These are phyloP conservation scores for Cheilosia pagana DNA, from an alignment of 2,888 invertebrate species.

Conservation along the genomic window DNA sequence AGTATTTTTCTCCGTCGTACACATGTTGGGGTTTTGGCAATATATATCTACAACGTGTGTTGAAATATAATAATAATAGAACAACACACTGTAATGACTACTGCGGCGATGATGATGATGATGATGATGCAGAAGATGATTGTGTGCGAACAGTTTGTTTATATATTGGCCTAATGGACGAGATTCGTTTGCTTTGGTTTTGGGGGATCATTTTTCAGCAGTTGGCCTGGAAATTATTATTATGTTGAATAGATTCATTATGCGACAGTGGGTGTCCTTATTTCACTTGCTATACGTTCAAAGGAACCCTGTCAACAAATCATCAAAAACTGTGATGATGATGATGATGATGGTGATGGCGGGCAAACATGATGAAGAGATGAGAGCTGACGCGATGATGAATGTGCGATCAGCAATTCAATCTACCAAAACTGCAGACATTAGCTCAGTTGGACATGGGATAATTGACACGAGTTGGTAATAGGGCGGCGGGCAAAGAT, in stretches of 20 bases:
- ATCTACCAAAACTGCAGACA: slow-evolving; percentile 19
- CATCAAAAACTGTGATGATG: slow-evolving; percentile 24
- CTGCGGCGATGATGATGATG: slow-evolving; percentile 16
- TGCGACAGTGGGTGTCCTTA: slow-evolving; percentile 54
- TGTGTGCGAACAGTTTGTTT: slow-evolving; percentile 61
- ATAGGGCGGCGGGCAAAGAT: slow-evolving; percentile 13
- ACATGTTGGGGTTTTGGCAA: slow-evolving; percentile 14
- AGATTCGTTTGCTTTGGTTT: slow-evolving; percentile 30
- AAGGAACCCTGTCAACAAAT: slow-evolving; percentile 65
- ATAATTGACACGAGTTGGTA: slow-evolving; percentile 50
- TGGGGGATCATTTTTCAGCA: neutral
- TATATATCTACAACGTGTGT: slow-evolving; percentile 1
- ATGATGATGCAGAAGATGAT: slow-evolving; percentile 59
- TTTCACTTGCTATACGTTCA: neutral
- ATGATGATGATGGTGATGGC: slow-evolving; percentile 3
- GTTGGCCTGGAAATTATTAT: slow-evolving; percentile 15
- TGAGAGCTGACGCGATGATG: slow-evolving; percentile 56
- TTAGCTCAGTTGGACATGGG: slow-evolving; percentile 63
- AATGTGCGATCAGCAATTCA: slow-evolving; percentile 14
- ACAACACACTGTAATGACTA: slow-evolving; percentile 42
- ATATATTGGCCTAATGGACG: slow-evolving; percentile 60
- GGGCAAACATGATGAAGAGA: slow-evolving; percentile 27
- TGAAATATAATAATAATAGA: slow-evolving; percentile 16
- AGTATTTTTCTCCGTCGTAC: slow-evolving; percentile 1
- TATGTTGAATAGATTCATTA: slow-evolving; percentile 65